Evolutionary conservation across 2,797 vertebrate genomes (phyloP).

Genomic region (Enteromius mattozi): DNA sequence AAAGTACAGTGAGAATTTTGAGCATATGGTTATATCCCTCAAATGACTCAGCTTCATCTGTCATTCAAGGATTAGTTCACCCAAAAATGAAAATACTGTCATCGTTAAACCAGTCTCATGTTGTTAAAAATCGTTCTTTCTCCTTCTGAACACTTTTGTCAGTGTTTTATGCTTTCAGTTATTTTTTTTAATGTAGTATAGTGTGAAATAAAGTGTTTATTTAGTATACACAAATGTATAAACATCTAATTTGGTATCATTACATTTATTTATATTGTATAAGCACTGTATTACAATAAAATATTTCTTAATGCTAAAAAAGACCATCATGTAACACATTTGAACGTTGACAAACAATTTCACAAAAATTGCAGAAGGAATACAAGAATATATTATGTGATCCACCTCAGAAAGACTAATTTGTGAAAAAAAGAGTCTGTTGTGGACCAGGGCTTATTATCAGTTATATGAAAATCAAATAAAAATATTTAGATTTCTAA

Average conservation of each 20-base stretch:
- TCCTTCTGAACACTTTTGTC: neutral
- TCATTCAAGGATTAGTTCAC: neutral
- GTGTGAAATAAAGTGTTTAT: neutral
- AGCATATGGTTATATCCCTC: conserved; percentile 19
- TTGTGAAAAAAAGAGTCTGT: neutral
- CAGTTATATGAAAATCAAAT: neutral
- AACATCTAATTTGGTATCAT: neutral
- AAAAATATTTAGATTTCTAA: too few relatives aligned
- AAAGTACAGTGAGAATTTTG: conserved; percentile 8
- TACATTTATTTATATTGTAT: neutral
- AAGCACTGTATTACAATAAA: neutral
- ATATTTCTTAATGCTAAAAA: too few relatives aligned
- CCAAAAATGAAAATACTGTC: neutral
- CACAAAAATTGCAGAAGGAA: neutral
- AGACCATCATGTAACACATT: neutral
- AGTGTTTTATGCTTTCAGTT: neutral
- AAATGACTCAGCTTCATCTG: conserved; percentile 6
- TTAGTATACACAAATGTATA: neutral
- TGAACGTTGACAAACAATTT: neutral
- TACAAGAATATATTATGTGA: neutral
- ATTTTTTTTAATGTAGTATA: neutral
- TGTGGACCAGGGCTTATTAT: neutral
- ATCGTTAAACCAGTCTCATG: neutral
- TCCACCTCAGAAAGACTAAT: neutral
- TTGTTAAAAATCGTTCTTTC: neutral